Conservation (phyloP, 2,113 vertebrate genomes). For the Promerops cafer region DNA sequence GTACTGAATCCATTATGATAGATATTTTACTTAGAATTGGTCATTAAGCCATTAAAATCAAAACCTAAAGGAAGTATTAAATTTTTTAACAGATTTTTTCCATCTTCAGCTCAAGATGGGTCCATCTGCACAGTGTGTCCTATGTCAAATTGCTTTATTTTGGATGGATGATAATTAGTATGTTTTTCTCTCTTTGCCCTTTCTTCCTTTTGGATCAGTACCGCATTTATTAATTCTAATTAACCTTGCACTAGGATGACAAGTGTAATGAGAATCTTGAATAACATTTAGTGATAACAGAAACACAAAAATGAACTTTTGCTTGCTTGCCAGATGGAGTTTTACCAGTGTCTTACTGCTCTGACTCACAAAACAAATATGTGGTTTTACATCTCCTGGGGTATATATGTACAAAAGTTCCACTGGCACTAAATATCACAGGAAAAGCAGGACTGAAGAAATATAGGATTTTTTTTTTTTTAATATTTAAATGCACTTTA, state of each 20-base stretch:
- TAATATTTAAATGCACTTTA: not conserved
- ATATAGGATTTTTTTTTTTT: not conserved
- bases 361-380: constrained; percentile 1
- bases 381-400: not conserved
- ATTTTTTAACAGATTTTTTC: not conserved
- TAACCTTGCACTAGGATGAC: constrained; percentile 41
- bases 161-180: constrained; percentile 25
- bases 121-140: constrained; percentile 8
- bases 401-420: not conserved
- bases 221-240: constrained; percentile 52
- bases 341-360: constrained; percentile 20
- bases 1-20: not conserved
- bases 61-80: not conserved
- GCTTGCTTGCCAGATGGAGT: constrained; percentile 31
- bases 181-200: constrained; percentile 17
- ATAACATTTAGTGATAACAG: constrained; percentile 35
- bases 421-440: not conserved
- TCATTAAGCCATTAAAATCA: not conserved
- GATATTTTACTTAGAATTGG: not conserved
- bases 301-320: constrained; percentile 32
- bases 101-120: not conserved
- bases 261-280: constrained; percentile 45
- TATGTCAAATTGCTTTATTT: constrained; percentile 15
- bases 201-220: constrained; percentile 26
- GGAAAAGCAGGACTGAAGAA: not conserved